These are phyloP conservation scores for Drosophila fungiperda DNA, from an alignment of 2,888 invertebrate genomes.

Conservation along the genomic window DNA sequence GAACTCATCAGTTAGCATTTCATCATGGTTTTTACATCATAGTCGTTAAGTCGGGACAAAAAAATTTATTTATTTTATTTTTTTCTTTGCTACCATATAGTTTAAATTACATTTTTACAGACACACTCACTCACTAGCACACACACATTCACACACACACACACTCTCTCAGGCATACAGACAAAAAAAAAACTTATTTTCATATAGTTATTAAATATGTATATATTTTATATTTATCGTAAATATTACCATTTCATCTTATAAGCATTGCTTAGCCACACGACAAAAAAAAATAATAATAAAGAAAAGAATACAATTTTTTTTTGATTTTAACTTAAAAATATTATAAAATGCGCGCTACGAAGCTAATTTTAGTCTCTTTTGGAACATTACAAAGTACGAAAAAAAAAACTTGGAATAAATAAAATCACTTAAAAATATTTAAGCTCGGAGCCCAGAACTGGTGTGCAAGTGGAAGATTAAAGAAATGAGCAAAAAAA, in stretches of 20 bases:
- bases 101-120: slow-evolving; percentile 78
- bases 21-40: slow-evolving; percentile 37
- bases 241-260: slow-evolving; percentile 51
- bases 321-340: slow-evolving; percentile 43
- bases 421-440: slow-evolving; percentile 71
- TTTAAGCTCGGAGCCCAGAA: slow-evolving; percentile 68
- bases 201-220: slow-evolving; percentile 38
- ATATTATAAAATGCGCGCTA: slow-evolving; percentile 60
- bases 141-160: slow-evolving; percentile 16
- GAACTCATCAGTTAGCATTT: neutral
- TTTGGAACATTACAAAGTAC: slow-evolving; percentile 65
- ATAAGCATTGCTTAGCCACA: slow-evolving; percentile 68
- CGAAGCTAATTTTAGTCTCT: slow-evolving; percentile 75
- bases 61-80: slow-evolving; percentile 55
- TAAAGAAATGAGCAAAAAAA: neutral
- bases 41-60: slow-evolving; percentile 50
- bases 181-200: slow-evolving; percentile 57
- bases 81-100: slow-evolving; percentile 56
- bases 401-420: slow-evolving; percentile 48
- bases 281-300: slow-evolving; percentile 17
- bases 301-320: slow-evolving; percentile 11
- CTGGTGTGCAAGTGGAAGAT: slow-evolving; percentile 28
- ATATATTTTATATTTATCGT: slow-evolving; percentile 59
- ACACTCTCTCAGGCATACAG: slow-evolving; percentile 22
- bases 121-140: slow-evolving; percentile 35